phyloP scores from a whole-genome alignment of 2,888 invertebrate species.

The Drosophila anomelani region DNA sequence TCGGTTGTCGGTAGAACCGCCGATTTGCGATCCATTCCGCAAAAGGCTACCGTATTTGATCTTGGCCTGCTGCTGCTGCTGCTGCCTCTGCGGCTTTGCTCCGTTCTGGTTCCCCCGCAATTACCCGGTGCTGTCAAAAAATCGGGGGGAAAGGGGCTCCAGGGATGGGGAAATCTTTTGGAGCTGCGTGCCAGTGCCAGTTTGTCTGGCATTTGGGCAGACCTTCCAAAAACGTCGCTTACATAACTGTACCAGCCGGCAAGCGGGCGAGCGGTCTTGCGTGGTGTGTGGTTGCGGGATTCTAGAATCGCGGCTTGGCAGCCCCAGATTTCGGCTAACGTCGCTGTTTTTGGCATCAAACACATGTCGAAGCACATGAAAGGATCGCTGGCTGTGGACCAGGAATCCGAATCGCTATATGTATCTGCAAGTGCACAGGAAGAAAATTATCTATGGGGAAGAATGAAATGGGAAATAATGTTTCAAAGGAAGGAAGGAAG shows the following conservation, averaged over 20 bases:
- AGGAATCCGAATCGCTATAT: slow-evolving; percentile 30
- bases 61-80: slow-evolving; percentile 35
- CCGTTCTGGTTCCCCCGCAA: slow-evolving; percentile 5
- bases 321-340: slow-evolving; percentile 73
- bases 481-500: not conserved
- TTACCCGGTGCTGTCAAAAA: slow-evolving; percentile 47
- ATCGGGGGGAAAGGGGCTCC: not conserved
- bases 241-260: slow-evolving; percentile 70
- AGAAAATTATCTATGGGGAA: not conserved
- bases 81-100: slow-evolving; percentile 15
- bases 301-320: slow-evolving; percentile 57
- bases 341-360: slow-evolving; percentile 80
- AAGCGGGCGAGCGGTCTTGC: slow-evolving; percentile 50
- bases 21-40: slow-evolving; percentile 61
- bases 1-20: slow-evolving; percentile 51
- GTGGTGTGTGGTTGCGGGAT: slow-evolving; percentile 49
- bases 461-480: not conserved
- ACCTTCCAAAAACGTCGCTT: slow-evolving; percentile 75
- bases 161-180: slow-evolving; percentile 14
- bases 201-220: slow-evolving; percentile 75
- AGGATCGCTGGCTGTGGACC: slow-evolving; percentile 54
- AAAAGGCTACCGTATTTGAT: slow-evolving; percentile 78
- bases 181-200: slow-evolving; percentile 72
- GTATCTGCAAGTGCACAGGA: slow-evolving; percentile 2
- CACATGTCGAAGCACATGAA: slow-evolving; percentile 79